Conservation (phyloP, 2,888 invertebrate species). For the Cephus rjabovi region DNA sequence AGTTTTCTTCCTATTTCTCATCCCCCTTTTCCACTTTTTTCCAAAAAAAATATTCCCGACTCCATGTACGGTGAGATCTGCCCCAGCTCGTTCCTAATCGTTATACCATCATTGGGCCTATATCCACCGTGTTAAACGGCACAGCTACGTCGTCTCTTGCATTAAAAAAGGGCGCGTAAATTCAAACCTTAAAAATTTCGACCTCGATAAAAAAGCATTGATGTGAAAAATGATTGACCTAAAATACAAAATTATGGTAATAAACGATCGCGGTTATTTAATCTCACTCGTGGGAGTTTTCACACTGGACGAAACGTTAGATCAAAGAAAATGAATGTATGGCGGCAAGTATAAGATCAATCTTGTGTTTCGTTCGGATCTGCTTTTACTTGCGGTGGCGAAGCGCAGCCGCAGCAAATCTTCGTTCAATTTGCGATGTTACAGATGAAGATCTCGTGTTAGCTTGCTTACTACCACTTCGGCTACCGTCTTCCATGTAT, state of each 20-base stretch:
- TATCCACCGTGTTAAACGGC: background rate
- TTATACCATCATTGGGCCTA: background rate
- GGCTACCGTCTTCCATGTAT: background rate
- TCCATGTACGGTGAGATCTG: background rate
- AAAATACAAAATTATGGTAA: background rate
- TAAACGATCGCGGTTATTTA: background rate
- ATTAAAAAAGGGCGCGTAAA: background rate
- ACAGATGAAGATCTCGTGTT: conserved; percentile 39
- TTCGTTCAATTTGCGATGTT: conserved; percentile 61
- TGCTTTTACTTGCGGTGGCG: conserved; percentile 59
- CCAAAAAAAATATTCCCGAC: background rate
- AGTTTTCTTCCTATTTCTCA: background rate
- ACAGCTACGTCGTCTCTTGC: background rate
- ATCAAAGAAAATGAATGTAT: background rate
- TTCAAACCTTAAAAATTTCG: background rate
- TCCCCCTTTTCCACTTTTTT: background rate
- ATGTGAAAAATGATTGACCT: background rate
- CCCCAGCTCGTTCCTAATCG: background rate
- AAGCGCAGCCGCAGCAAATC: conserved; percentile 56
- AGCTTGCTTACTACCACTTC: background rate
- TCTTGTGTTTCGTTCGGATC: conserved; percentile 34
- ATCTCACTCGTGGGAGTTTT: background rate
- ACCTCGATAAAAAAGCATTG: background rate
- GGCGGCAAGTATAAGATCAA: background rate
- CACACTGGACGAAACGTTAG: background rate